Base-by-base conservation (phyloP, 2,797 vertebrate species). In the Melanotaenia boesemani region DNA sequence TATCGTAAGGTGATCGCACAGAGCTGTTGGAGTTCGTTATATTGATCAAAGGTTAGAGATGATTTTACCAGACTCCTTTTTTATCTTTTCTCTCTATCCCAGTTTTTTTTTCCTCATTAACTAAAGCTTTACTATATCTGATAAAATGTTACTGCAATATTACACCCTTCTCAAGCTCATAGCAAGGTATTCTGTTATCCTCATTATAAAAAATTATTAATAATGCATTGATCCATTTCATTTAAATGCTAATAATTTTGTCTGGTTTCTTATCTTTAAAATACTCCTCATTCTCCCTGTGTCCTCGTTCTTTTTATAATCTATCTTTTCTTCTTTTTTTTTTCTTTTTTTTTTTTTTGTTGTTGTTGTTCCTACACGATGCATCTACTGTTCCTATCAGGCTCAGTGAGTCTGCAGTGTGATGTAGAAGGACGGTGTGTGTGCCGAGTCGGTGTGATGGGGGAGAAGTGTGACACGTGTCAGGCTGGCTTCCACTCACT, bases 381-480 rank as follows among this genome's bases (percentile, higher is more conserved):
- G 36, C 48, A 12, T 81, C 56, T 12, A 3, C 24, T 48, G 39
- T 59, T 56, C 39, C 70, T 63, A 41, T 0, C 92, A 97, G 96
- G 96, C 28, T 96, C 96, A 5, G 77, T 93, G 85, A 92, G 72
- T 76, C 92, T 93, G 54, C 96, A 96, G 86, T 97, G 97, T 0
- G 92, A 96, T 63, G 76, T 2, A 11, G 87, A 91, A 0, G 97
- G 97, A 60, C 86, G 88, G 82, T 99, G 97, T 55, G 0, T 56
- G 60, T 99, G 97, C 90, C 95, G 94, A 80, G 86, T 65, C 28
- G 94, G 93, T 0, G 96, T 98, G 86, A 95, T 91, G 0, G 96
- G 97, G 72, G 93, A 93, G 91, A 97, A 96, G 88, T 99, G 97
- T 9, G 96, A 98, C 89, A 93, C 83, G 48, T 99, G 97, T 90